phyloP scores from a whole-genome alignment of 2,797 vertebrate genomes.

The Gymnodraco acuticeps region DNA sequence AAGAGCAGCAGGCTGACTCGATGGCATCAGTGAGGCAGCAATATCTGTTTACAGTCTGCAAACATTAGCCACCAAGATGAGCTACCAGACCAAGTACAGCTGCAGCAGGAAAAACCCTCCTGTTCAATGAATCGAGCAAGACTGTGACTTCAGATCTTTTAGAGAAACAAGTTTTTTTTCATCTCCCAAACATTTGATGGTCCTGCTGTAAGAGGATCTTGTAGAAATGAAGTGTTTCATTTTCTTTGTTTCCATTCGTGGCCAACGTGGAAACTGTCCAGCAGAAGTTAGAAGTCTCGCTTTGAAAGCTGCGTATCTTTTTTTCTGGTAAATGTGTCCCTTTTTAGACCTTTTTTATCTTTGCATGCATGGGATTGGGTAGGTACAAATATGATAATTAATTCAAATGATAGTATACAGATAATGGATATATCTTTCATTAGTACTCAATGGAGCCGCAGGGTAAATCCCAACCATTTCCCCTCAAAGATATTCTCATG shows the following conservation, averaged over 20 bases:
- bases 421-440: too few relatives aligned
- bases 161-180: too few relatives aligned
- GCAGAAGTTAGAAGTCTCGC: background rate
- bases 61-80: constrained; percentile 13
- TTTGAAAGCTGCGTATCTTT: too few relatives aligned
- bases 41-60: constrained; percentile 19
- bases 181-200: background rate
- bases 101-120: background rate
- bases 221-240: background rate
- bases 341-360: too few relatives aligned
- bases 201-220: background rate
- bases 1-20: background rate
- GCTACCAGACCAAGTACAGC: background rate
- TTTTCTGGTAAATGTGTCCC: too few relatives aligned
- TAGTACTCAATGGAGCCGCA: too few relatives aligned
- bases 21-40: background rate
- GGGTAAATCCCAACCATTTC: too few relatives aligned
- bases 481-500: too few relatives aligned
- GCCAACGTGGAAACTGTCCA: background rate
- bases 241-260: constrained; percentile 1
- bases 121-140: background rate
- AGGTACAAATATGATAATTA: too few relatives aligned
- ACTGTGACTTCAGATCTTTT: too few relatives aligned
- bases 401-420: too few relatives aligned
- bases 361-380: too few relatives aligned